Base-by-base conservation (phyloP, 2,888 invertebrate species). In the Thymelicus lineola region DNA sequence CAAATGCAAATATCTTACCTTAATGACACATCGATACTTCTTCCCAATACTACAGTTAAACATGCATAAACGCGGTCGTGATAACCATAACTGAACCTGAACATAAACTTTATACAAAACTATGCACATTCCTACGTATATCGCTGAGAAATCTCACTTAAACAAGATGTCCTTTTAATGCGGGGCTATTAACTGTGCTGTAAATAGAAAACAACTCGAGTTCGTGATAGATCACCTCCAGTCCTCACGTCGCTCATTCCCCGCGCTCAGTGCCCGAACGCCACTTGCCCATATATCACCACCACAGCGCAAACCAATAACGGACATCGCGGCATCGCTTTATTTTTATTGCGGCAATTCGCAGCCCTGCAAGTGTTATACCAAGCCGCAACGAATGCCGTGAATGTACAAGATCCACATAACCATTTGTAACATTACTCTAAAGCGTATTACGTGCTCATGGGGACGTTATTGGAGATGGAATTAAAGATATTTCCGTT, bases 191-290 rank as follows among this genome's bases (percentile, higher is more conserved):
- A 58, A 53, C 53, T 38, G 53, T 35, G 38, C 50, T 64, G 36
- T 17, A 63, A 63, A 63, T 63, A 63, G 48, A 62, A 62, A 63
- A 63, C 57, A 36, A 36, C 36, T 6, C 14, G 15, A 53, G 50
- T 17, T 36, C 50, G 63, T 63, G 63, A 63, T 63, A 50, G 36
- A 63, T 63, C 63, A 63, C 63, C 14, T 50, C 15, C 63, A 63
- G 1, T 6, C 7, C 50, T 62, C 62, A 62, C 45, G 28, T 46
- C 48, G 28, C 46, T 7, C 61, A 20, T 35, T 14, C 46, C 46
- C 17, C 35, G 46, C 55, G 12, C 12, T 5, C 5, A 12, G 55
- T 17, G 5, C 15, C 17, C 17, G 48, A 14, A 28, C 28, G 28
- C 28, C 28, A 28, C 46, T 35, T 48, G 63, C 50, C 64, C 64